Evolutionary conservation across 2,888 invertebrate genomes (phyloP).

Genomic region (Corbicula japonica): DNA sequence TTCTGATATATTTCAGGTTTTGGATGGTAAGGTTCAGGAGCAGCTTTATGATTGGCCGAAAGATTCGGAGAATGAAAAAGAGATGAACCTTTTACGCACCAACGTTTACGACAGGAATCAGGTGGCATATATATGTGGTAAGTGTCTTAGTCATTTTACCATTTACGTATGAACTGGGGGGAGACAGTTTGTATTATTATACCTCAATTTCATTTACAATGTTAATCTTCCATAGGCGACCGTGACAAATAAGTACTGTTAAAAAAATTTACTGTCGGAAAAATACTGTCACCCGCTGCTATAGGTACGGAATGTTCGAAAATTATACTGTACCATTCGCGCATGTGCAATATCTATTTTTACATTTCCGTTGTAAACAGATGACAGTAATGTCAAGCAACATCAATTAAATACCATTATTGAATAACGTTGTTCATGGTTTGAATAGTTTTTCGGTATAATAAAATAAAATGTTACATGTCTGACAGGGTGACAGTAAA

Average conservation of each 20-base stretch:
- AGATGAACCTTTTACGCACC: conserved; percentile 90
- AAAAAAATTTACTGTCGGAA: background rate
- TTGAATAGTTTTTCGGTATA: no score
- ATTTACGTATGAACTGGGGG: background rate
- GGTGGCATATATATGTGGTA: conserved; percentile 98
- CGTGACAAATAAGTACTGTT: background rate
- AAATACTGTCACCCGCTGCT: background rate
- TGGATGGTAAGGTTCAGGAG: conserved; percentile 91
- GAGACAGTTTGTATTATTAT: background rate
- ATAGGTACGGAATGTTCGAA: background rate
- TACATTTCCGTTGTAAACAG: no score
- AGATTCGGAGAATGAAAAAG: conserved; percentile 84
- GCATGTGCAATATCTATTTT: no score
- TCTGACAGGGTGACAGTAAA: no score
- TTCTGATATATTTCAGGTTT: conserved; percentile 85
- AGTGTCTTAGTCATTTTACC: conserved; percentile 66
- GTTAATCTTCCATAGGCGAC: background rate
- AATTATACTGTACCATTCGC: no score
- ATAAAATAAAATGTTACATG: no score
- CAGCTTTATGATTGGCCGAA: conserved; percentile 94
- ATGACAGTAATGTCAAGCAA: no score
- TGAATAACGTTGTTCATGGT: no score
- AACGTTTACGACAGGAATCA: conserved; percentile 91
- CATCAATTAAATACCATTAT: no score
- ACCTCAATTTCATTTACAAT: background rate